Evolutionary conservation across 1,140 invertebrate genomes (phyloP).

Genomic region (Gonatopus flavifemur): DNA sequence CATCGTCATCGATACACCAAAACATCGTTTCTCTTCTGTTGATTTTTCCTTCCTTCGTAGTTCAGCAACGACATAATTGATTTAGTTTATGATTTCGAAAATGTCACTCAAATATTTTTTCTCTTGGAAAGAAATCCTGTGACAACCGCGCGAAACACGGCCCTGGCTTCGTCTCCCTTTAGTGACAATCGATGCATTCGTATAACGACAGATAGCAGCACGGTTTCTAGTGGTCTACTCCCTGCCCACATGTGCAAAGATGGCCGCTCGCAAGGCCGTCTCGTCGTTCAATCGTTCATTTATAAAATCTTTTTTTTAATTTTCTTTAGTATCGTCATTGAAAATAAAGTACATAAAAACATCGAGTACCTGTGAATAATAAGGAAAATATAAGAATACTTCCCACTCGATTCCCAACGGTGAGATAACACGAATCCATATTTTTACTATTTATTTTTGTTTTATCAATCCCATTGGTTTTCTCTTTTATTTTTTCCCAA

Average conservation of each 20-base stretch:
- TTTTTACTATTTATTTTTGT: slow-evolving; percentile 3
- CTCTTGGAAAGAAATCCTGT: background rate
- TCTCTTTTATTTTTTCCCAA: slow-evolving; percentile 4
- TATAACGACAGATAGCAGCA: slow-evolving; percentile 34
- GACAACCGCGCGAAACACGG: background rate
- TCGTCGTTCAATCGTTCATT: slow-evolving; percentile 19
- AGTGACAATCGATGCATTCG: slow-evolving; percentile 28
- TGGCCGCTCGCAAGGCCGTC: slow-evolving; percentile 36
- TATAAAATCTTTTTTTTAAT: too few species aligned
- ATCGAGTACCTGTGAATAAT: too few species aligned
- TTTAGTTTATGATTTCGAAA: too few species aligned
- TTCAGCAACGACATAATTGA: too few species aligned
- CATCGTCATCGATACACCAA: too few species aligned
- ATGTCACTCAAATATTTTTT: background rate
- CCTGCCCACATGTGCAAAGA: slow-evolving; percentile 50
- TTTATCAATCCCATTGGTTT: slow-evolving; percentile 2
- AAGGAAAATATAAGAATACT: background rate
- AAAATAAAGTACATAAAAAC: background rate
- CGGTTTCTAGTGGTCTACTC: slow-evolving; percentile 19
- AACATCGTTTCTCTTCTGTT: too few species aligned
- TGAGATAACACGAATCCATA: slow-evolving; percentile 10
- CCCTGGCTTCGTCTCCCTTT: slow-evolving; percentile 31
- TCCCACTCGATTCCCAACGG: slow-evolving; percentile 11
- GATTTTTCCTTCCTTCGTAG: too few species aligned
- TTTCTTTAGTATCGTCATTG: too few species aligned